Evolutionary conservation across 2,113 vertebrate species (phyloP), one percentile per base, ranked within the genome.

Genomic region (Calonectris borealis): DNA sequence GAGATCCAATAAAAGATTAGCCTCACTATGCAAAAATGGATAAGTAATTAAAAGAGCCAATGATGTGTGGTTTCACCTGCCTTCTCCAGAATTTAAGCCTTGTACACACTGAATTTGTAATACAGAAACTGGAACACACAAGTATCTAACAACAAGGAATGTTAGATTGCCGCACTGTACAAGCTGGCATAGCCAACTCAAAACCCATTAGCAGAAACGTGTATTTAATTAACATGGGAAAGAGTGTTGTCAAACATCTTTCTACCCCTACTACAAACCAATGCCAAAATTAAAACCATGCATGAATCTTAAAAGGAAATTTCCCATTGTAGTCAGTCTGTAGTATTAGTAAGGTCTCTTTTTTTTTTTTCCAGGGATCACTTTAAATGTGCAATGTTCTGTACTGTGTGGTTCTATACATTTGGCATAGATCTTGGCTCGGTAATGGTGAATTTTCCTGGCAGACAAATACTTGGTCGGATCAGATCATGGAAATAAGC

Each of bases 401-500:
- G 17, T 54, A 38, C 57, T 72, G 65, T 94, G 68, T 21, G 49
- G 76, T 95, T 97, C 93, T 90, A 34, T 92, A 93, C 19, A 87
- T 88, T 96, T 95, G 77, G 55, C 91, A 88, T 44, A 84, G 65
- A 80, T 81, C 40, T 85, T 20, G 54, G 18, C 71, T 87, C 76
- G 46, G 40, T 93, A 96, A 94, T 95, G 88, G 94, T 95, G 91
- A 96, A 97, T 98, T 97, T 98, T 95, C 86, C 95, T 95, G 94
- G 95, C 90, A 96, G 81, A 91, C 11, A 36, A 93, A 86, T 91
- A 54, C 11, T 93, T 88, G 72, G 38, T 96, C 64, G 36, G 80
- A 96, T 96, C 94, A 94, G 91, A 96, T 96, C 65, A 80, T 87
- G 87, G 78, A 98, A 97, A 97, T 87, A 91, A 97, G 16, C 17